phyloP scores from a whole-genome alignment of 2,113 vertebrate species.

The Sturnus vulgaris region DNA sequence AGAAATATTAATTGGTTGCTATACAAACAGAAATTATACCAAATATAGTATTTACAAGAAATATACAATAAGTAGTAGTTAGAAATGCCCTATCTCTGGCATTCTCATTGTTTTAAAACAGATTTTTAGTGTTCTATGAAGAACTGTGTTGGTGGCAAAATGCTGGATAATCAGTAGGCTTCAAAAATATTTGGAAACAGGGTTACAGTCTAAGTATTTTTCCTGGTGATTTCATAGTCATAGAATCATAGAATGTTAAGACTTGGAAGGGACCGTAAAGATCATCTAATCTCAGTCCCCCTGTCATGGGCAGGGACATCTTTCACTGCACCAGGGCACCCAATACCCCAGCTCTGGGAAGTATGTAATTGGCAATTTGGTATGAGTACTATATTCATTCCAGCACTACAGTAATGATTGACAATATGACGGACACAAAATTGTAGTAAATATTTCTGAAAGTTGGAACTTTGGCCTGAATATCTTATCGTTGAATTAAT shows the following conservation, averaged over 20 bases:
- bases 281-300: not conserved
- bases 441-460: not conserved
- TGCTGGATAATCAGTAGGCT: not conserved
- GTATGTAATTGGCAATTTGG: not conserved
- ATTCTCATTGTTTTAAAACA: not conserved
- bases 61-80: not conserved
- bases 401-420: not conserved
- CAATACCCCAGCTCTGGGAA: not conserved
- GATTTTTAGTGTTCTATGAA: not conserved
- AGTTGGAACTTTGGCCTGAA: accelerated
- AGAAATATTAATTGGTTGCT: not conserved
- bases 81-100: not conserved
- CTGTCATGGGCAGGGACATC: not conserved
- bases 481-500: not conserved
- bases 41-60: not conserved
- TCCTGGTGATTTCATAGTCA: not conserved
- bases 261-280: not conserved
- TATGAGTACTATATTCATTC: not conserved
- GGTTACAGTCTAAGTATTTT: not conserved
- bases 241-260: not conserved
- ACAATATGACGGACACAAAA: not conserved
- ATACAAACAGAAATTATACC: not conserved
- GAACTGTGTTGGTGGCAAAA: not conserved
- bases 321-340: not conserved
- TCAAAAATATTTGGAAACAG: not conserved